Conservation (phyloP, 37 sponge, comb jelly and placozoan genomes). For the Agelas oroides region DNA sequence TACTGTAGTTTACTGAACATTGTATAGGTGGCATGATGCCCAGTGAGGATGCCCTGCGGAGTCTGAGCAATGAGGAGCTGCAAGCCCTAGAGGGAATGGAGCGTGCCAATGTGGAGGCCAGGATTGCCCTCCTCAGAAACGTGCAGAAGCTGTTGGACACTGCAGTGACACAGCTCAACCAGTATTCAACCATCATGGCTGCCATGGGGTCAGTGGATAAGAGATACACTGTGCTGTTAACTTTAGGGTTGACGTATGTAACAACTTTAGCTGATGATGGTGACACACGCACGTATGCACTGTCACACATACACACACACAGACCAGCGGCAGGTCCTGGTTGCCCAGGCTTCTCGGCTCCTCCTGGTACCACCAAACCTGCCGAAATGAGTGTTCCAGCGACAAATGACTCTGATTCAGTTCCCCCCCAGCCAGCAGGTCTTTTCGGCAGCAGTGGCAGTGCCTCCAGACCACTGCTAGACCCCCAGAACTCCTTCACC, state of each 20-base stretch:
- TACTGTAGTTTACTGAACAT: no score
- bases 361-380: neutral
- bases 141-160: conserved; percentile 87
- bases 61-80: conserved; percentile 84
- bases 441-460: conserved; percentile 7
- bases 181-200: conserved; percentile 73
- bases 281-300: no score
- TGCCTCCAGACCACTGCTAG: neutral
- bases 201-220: conserved; percentile 39
- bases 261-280: no score
- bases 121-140: conserved; percentile 85
- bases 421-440: neutral
- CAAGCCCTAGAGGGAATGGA: conserved; percentile 84
- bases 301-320: no score
- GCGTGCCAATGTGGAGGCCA: conserved; percentile 87
- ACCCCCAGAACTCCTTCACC: conserved; percentile 13
- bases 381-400: no score
- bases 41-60: conserved; percentile 16
- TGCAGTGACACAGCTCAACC: conserved; percentile 85
- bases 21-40: no score
- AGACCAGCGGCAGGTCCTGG: conserved; percentile 46
- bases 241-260: no score
- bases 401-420: neutral
- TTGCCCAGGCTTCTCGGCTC: conserved; percentile 48
- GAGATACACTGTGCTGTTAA: neutral